These are phyloP conservation scores for Tretioscincus oriximinensis DNA, from an alignment of 2,113 vertebrate species.

Conservation along the genomic window DNA sequence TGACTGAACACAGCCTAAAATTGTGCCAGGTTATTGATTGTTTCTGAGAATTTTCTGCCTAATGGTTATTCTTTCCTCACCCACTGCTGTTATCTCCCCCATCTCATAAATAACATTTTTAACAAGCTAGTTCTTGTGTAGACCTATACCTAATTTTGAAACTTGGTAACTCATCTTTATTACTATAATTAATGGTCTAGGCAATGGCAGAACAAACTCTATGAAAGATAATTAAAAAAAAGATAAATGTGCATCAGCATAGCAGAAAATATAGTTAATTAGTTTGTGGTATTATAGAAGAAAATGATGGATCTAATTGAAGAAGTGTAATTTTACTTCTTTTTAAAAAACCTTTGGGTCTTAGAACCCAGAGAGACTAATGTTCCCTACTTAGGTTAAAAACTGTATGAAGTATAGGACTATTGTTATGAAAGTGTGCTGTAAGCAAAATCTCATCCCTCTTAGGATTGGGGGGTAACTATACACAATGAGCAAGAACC, in stretches of 20 bases:
- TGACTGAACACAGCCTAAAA: neutral
- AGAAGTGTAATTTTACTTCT: neutral
- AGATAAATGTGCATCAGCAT: constrained; percentile 17
- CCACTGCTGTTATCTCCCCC: neutral
- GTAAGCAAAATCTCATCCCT: constrained; percentile 9
- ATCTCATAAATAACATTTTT: constrained; percentile 5
- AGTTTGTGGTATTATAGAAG: constrained; percentile 21
- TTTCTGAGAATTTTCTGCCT: constrained; percentile 20
- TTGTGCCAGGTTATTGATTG: neutral
- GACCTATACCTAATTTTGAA: constrained; percentile 35
- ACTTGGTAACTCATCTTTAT: constrained; percentile 24
- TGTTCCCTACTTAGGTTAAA: neutral
- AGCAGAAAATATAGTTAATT: constrained; percentile 2
- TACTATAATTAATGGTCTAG: constrained; percentile 44
- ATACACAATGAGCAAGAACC: neutral
- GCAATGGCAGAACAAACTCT: neutral
- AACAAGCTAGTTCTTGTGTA: constrained; percentile 46
- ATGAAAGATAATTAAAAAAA: neutral
- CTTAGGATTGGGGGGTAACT: neutral
- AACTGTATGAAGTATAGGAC: neutral
- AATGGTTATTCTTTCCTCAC: constrained; percentile 3
- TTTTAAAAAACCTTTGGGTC: neutral
- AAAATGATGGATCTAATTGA: constrained; percentile 3
- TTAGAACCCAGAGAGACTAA: neutral
- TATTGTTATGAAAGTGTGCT: neutral